Conservation (phyloP, 2,797 vertebrate species). For the Pangasius mekongensis region DNA sequence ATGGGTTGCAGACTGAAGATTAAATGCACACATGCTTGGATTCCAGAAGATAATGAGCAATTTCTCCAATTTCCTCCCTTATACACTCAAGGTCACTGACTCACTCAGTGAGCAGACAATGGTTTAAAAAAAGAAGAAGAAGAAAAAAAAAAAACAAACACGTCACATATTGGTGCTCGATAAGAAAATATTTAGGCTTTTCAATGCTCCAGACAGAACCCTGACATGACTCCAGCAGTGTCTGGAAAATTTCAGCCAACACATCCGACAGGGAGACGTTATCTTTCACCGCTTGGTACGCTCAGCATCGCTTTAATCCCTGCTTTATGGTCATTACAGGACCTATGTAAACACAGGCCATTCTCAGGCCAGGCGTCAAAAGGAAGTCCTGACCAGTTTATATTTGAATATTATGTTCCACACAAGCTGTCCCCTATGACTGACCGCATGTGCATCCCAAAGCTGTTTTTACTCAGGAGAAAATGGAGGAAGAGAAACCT, state of each 20-base stretch:
- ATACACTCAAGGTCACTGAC: background rate
- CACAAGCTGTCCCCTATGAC: slow-evolving; percentile 1
- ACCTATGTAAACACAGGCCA: slow-evolving; percentile 33
- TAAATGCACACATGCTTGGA: slow-evolving; percentile 9
- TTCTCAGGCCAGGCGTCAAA: slow-evolving; percentile 12
- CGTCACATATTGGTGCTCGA: background rate
- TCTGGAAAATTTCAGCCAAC: slow-evolving; percentile 46
- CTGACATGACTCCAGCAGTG: background rate
- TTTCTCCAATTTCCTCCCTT: background rate
- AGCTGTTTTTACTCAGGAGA: background rate
- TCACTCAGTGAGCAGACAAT: background rate
- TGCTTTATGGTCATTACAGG: slow-evolving; percentile 19
- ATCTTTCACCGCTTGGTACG: slow-evolving; percentile 40
- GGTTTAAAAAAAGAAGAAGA: no score
- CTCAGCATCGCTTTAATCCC: slow-evolving; percentile 32
- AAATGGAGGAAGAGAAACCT: background rate
- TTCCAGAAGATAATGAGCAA: slow-evolving; percentile 8
- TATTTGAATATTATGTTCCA: slow-evolving; percentile 11
- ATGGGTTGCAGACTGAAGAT: background rate
- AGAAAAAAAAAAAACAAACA: background rate
- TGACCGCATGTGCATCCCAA: background rate
- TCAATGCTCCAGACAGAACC: background rate
- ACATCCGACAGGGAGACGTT: slow-evolving; percentile 25
- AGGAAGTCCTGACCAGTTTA: slow-evolving; percentile 8
- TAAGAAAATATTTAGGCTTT: background rate